Percentiles rank a stretch among this genome's conserved stretches.
phyloP scores from a whole-genome alignment of 2,888 invertebrate genomes.

The Agrotis ipsilon region DNA sequence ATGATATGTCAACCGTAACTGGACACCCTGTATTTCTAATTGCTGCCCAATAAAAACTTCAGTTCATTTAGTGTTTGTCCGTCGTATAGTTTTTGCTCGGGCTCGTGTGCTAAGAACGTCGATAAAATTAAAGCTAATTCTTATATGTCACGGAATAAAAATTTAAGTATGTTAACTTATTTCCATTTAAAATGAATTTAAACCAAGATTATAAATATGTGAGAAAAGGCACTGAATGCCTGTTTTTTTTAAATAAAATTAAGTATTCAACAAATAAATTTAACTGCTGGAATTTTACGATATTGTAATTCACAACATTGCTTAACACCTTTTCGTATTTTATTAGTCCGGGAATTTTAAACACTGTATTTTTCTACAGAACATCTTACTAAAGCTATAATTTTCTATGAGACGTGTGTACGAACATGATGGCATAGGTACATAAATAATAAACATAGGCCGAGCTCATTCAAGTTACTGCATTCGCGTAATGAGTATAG shows the following conservation, averaged over 20 bases:
- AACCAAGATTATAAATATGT: not conserved
- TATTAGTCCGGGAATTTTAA: constrained; percentile 16
- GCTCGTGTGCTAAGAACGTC: not conserved
- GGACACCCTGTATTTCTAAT: constrained; percentile 30
- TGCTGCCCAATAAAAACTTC: constrained; percentile 42
- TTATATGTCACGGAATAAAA: constrained; percentile 4
- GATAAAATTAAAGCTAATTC: constrained; percentile 5
- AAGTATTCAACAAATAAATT: not conserved
- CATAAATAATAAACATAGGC: constrained; percentile 56
- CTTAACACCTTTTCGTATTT: constrained; percentile 23
- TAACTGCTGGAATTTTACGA: constrained; percentile 8
- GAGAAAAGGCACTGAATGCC: not conserved
- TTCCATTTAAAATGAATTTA: constrained; percentile 11
- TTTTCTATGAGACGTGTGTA: constrained; percentile 31
- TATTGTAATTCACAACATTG: constrained; percentile 4
- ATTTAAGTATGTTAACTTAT: not conserved
- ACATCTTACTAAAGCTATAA: constrained; percentile 30
- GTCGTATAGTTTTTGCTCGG: not conserved
- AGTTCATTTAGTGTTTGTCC: constrained; percentile 9
- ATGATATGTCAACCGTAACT: constrained; percentile 17
- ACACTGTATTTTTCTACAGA: constrained; percentile 22
- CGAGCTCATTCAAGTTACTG: constrained; percentile 54
- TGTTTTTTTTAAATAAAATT: constrained; percentile 6
- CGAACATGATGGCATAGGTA: constrained; percentile 22
- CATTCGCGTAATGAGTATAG: constrained; percentile 59